Evolutionary conservation across 2,888 invertebrate genomes (phyloP).

Genomic region (Melolontha melolontha): DNA sequence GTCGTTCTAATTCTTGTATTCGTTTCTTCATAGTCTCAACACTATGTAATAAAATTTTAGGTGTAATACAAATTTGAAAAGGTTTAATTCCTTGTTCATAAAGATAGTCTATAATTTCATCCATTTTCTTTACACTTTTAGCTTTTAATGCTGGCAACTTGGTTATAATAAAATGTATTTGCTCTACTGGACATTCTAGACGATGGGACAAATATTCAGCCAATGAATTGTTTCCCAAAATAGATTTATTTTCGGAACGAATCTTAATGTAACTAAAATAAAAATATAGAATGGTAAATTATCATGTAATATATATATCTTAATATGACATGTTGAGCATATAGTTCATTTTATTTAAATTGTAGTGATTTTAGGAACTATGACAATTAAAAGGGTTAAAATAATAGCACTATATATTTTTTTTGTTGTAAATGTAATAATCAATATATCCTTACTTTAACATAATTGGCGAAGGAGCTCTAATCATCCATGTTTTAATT

Average conservation of each 20-base stretch:
- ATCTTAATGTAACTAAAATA: conserved; percentile 61
- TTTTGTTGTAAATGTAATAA: no score
- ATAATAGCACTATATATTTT: no score
- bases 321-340: no score
- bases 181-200: conserved; percentile 59
- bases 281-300: background rate
- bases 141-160: conserved; percentile 63
- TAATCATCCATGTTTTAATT: conserved; percentile 67
- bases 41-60: conserved; percentile 65
- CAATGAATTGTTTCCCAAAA: conserved; percentile 62
- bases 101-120: conserved; percentile 64
- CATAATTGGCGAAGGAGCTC: conserved; percentile 52
- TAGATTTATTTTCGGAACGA: conserved; percentile 59
- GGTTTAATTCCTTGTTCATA: conserved; percentile 62
- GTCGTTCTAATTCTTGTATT: conserved; percentile 58
- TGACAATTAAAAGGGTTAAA: no score
- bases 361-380: no score
- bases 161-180: conserved; percentile 57
- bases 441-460: conserved; percentile 13
- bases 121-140: conserved; percentile 63
- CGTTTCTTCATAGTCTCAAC: conserved; percentile 62
- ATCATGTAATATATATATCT: no score
- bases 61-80: conserved; percentile 61
- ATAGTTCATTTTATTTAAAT: no score
- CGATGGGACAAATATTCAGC: conserved; percentile 63